Percentiles rank a stretch among this genome's conserved stretches.
Evolutionary conservation across 2,113 vertebrate species (phyloP).

Genomic region (Nanger granti): DNA sequence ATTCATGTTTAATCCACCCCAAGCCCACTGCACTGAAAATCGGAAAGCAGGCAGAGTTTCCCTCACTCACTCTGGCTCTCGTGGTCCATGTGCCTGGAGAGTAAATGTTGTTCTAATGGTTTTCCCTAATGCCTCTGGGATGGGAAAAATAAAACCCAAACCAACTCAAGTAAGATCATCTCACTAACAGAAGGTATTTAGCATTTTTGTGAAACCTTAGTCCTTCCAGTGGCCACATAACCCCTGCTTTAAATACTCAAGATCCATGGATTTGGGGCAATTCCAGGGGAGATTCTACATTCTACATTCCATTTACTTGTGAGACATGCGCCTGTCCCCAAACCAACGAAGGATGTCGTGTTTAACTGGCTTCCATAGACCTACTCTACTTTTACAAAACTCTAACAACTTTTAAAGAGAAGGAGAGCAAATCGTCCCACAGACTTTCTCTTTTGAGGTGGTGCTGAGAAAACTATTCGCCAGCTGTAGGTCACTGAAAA

Average conservation of each 20-base stretch:
- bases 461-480: not conserved
- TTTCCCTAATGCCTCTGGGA: not conserved
- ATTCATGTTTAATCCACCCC: not conserved
- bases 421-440: not conserved
- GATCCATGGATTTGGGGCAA: not conserved
- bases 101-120: not conserved
- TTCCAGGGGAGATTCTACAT: not conserved
- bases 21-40: not conserved
- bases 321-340: not conserved
- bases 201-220: not conserved
- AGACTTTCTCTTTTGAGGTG: not conserved
- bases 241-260: not conserved
- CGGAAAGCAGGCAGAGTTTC: not conserved
- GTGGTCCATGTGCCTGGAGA: not conserved
- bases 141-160: not conserved
- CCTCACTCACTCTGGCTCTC: not conserved
- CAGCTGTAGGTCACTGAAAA: not conserved
- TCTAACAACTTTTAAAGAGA: not conserved
- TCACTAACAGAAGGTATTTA: not conserved
- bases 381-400: not conserved
- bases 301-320: no score
- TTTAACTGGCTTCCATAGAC: not conserved
- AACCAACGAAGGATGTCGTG: fast-evolving
- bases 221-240: no score
- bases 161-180: not conserved